Evolutionary conservation across 2,113 vertebrate genomes (phyloP).

Genomic region (Myrmecophaga tridactyla): DNA sequence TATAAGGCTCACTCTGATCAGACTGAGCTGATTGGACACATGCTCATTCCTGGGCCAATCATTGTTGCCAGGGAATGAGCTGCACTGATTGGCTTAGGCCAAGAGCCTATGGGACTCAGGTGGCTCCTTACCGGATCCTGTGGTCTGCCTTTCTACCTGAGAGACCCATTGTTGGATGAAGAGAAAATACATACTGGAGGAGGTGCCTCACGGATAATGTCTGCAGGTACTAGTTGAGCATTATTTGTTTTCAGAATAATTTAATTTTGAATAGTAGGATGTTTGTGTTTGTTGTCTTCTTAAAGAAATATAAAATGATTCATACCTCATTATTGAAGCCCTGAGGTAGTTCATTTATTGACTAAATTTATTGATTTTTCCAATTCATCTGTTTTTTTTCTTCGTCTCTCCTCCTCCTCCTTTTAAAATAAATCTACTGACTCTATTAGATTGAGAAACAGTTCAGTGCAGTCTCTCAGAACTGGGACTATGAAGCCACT

Average conservation of each 20-base stretch:
- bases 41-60: neutral
- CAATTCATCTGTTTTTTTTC: neutral
- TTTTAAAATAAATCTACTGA: neutral
- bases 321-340: neutral
- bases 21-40: neutral
- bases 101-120: neutral
- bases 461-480: neutral
- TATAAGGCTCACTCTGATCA: neutral
- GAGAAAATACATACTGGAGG: neutral
- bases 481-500: neutral
- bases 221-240: neutral
- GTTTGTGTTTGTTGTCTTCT: neutral
- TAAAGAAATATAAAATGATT: neutral
- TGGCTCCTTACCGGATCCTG: neutral
- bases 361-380: neutral
- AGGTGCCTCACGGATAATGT: neutral
- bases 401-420: neutral
- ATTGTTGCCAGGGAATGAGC: neutral
- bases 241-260: neutral
- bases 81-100: neutral
- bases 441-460: neutral
- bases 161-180: neutral
- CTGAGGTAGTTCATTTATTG: neutral
- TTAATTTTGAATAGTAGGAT: neutral
- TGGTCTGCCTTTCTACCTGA: neutral